Conservation (phyloP, 2,113 vertebrate species). For the Hyaena hyaena region DNA sequence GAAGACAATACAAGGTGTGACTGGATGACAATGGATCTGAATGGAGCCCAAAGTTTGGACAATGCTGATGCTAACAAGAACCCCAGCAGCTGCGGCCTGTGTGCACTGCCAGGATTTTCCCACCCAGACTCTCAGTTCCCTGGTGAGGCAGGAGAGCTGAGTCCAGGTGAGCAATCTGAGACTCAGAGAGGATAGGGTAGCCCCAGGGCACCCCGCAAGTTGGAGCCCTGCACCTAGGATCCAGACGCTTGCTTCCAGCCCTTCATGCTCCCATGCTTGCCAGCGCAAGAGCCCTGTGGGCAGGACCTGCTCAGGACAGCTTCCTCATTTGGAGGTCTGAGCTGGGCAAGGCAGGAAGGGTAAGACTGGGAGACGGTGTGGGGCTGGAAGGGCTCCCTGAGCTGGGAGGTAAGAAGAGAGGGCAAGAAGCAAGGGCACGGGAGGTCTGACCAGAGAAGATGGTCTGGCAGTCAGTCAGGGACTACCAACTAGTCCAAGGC, state of each 20-base stretch:
- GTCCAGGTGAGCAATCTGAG: neutral
- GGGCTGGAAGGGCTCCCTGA: neutral
- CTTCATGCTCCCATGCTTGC: neutral
- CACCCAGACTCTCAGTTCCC: neutral
- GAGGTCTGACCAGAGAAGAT: neutral
- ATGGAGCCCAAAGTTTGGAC: neutral
- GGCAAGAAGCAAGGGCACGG: neutral
- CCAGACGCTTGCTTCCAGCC: neutral
- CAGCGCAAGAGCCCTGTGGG: neutral
- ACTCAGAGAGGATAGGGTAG: neutral
- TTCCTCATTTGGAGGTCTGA: neutral
- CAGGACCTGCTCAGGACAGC: neutral
- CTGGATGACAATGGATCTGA: neutral
- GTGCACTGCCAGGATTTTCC: neutral
- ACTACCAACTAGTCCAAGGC: neutral
- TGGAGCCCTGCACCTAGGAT: neutral
- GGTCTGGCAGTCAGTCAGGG: neutral
- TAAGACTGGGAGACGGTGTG: neutral
- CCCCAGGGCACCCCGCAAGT: neutral
- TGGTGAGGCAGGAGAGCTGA: neutral
- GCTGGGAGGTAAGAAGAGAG: neutral
- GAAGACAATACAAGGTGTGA: neutral
- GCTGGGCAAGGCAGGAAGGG: neutral
- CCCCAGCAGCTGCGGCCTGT: neutral
- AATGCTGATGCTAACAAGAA: neutral